Percentiles rank a stretch among this genome's conserved stretches.
Evolutionary conservation across 1,140 invertebrate genomes (phyloP).

Genomic region (Ephestia elutella): DNA sequence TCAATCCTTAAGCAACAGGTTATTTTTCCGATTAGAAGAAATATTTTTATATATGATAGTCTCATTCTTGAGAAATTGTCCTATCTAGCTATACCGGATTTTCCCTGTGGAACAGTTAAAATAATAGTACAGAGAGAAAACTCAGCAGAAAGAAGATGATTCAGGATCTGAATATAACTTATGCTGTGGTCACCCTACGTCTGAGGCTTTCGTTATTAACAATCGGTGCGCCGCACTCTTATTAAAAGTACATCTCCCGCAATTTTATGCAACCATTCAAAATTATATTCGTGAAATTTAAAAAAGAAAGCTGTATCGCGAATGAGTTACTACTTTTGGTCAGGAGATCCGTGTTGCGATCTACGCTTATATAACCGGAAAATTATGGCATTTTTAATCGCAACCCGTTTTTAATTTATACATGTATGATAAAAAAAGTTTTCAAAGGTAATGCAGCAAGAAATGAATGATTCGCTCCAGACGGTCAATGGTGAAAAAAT

Average conservation of each 20-base stretch:
- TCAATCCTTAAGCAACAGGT: no score
- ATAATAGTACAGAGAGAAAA: no score
- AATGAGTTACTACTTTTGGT: background rate
- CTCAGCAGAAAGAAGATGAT: no score
- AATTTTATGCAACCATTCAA: background rate
- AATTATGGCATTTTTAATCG: background rate
- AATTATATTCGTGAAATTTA: background rate
- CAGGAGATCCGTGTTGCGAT: background rate
- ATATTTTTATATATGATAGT: no score
- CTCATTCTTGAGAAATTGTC: no score
- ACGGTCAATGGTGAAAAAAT: background rate
- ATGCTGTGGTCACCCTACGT: background rate
- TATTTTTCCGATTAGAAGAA: no score
- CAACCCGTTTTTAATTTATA: background rate
- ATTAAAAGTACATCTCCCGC: conserved; percentile 12
- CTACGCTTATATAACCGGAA: background rate
- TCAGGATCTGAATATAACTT: no score
- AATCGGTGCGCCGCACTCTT: conserved; percentile 14
- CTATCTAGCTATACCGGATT: no score
- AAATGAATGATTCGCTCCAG: background rate
- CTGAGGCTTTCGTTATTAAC: conserved; percentile 24
- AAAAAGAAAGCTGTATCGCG: conserved; percentile 9
- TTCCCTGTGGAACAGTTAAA: no score
- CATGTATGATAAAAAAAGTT: background rate
- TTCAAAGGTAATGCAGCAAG: background rate